These are phyloP conservation scores for Peromyscus californicus DNA, from an alignment of 2,113 vertebrate genomes.

Conservation along the genomic window DNA sequence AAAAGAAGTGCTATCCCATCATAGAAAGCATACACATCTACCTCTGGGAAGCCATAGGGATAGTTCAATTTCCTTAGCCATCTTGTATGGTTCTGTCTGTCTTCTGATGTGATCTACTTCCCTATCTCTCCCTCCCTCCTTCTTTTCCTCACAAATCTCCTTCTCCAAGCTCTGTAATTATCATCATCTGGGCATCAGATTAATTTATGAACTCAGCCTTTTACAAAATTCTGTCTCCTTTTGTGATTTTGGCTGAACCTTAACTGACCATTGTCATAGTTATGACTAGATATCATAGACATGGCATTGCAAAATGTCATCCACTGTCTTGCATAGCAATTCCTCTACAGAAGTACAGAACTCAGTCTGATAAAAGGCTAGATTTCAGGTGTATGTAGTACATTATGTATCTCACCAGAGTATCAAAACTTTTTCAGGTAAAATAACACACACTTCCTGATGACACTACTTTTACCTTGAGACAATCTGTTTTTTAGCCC, in stretches of 20 bases:
- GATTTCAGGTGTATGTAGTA: too few species aligned
- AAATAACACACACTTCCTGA: neutral
- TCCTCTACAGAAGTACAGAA: neutral
- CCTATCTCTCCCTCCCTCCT: neutral
- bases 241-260: neutral
- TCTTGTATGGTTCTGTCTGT: neutral
- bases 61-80: neutral
- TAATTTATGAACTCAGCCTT: neutral
- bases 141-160: neutral
- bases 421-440: neutral
- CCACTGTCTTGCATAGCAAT: accelerated
- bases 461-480: neutral
- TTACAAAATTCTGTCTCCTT: neutral
- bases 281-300: accelerated
- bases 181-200: neutral
- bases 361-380: neutral
- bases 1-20: accelerated
- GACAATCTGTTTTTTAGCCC: neutral
- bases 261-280: accelerated
- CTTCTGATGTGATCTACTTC: neutral
- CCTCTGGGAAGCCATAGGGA: neutral
- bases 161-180: neutral
- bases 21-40: neutral
- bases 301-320: neutral
- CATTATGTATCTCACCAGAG: neutral